These are phyloP conservation scores for Copsychus sechellarum DNA, from an alignment of 2,113 vertebrate genomes.

Conservation along the genomic window DNA sequence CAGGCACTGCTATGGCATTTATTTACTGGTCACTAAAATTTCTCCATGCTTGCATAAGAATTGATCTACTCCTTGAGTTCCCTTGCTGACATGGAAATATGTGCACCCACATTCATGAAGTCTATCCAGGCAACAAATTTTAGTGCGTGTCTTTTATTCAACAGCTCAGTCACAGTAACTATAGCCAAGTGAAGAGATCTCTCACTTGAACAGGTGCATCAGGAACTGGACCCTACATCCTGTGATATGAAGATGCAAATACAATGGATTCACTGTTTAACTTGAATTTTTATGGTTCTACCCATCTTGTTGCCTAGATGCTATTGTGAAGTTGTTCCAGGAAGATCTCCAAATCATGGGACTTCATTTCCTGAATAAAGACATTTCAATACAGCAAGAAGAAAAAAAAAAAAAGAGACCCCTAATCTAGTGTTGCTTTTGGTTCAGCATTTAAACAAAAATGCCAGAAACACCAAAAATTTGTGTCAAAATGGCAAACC, in stretches of 20 bases:
- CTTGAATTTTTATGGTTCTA: neutral
- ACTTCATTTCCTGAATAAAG: neutral
- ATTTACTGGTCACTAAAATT: neutral
- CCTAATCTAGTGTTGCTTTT: neutral
- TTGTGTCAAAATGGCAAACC: neutral
- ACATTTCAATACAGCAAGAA: neutral
- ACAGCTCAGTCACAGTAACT: neutral
- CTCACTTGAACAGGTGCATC: neutral
- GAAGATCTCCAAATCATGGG: neutral
- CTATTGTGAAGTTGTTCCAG: neutral
- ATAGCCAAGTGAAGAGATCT: neutral
- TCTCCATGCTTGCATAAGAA: neutral
- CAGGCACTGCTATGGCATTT: neutral
- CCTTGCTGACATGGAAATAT: neutral
- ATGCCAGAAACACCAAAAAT: neutral
- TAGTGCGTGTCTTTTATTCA: neutral
- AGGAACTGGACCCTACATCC: neutral
- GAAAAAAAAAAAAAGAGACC: too few species aligned
- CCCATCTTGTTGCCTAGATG: neutral
- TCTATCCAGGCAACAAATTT: neutral
- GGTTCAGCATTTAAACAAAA: neutral
- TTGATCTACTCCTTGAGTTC: neutral
- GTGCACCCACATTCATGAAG: neutral
- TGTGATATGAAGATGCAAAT: neutral
- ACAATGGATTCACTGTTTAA: neutral